Evolutionary conservation across 2,797 vertebrate species (phyloP).

Genomic region (Cuculus canorus): DNA sequence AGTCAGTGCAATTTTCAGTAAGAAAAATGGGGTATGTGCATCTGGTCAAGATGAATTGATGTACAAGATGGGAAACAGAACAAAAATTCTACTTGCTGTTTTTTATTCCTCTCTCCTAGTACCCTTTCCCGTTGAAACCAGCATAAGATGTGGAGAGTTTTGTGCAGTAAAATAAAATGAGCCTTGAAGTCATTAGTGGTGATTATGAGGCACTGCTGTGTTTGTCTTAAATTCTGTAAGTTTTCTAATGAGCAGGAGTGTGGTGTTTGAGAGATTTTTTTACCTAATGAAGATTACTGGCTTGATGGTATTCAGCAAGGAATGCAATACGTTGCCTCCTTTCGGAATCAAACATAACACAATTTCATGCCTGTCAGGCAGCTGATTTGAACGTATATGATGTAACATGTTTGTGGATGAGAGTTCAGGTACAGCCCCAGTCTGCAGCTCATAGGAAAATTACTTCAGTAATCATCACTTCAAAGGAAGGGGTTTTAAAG

Average conservation of each 20-base stretch:
- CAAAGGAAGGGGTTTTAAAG: neutral
- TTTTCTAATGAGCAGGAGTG: neutral
- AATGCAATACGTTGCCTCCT: neutral
- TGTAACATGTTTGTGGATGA: neutral
- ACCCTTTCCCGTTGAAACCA: neutral
- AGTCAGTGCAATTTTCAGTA: neutral
- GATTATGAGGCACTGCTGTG: neutral
- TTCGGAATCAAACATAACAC: neutral
- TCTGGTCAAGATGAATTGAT: neutral
- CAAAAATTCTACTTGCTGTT: rapidly evolving
- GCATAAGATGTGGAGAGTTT: neutral
- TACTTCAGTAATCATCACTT: neutral
- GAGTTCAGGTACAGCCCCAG: neutral
- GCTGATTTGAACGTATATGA: neutral
- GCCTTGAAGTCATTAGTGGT: neutral
- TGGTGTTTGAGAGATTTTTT: neutral
- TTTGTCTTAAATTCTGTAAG: neutral
- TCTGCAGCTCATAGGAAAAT: neutral
- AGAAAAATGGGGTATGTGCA: neutral
- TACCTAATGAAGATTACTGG: neutral
- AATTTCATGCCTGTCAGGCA: neutral
- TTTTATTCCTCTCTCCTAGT: neutral
- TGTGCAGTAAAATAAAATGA: neutral
- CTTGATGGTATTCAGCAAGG: neutral
- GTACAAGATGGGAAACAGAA: neutral